phyloP scores from a whole-genome alignment of 2,797 vertebrate species.

The Pantherophis vulpinus region DNA sequence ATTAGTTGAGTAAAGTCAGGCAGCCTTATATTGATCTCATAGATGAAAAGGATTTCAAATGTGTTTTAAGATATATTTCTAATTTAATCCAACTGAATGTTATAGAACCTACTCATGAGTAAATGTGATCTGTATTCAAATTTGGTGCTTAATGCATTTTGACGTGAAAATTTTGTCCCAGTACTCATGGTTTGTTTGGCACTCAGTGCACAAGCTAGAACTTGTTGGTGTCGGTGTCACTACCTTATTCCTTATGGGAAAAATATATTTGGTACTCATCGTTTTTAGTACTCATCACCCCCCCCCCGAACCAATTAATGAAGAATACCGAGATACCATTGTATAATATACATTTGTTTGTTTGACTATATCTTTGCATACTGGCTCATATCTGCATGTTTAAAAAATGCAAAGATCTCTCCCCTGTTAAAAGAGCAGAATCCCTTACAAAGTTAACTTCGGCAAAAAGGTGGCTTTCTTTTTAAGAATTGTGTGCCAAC shows the following conservation, averaged over 20 bases:
- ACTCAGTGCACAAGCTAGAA: background rate
- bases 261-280: background rate
- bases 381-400: constrained; percentile 11
- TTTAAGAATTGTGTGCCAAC: constrained; percentile 27
- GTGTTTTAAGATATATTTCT: background rate
- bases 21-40: background rate
- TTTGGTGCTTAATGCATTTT: background rate
- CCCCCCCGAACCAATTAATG: background rate
- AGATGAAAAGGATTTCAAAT: background rate
- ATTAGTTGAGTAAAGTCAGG: background rate
- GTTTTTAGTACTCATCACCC: background rate
- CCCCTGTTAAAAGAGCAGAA: background rate
- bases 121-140: background rate
- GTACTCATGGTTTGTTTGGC: background rate
- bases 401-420: background rate
- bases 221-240: background rate
- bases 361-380: background rate
- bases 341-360: background rate
- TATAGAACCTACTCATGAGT: background rate
- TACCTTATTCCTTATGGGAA: background rate
- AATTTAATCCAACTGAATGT: background rate
- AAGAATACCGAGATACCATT: background rate
- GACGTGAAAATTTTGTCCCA: background rate
- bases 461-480: constrained; percentile 27
- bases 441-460: constrained; percentile 23